Conservation (phyloP, 2,113 vertebrate species). For the Terrapene triunguis region DNA sequence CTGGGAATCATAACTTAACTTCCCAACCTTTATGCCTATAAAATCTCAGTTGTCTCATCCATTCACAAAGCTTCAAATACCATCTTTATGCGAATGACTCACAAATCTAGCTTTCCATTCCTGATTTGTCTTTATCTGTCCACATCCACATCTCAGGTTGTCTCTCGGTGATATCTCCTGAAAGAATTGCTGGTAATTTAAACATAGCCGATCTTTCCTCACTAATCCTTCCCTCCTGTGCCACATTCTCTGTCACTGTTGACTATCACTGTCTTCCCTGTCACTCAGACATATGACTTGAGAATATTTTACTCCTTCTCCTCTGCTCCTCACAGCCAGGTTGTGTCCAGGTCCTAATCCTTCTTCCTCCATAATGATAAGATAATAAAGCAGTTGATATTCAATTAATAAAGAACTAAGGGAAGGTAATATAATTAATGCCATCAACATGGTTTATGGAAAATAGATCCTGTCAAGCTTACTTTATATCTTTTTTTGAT, state of each 20-base stretch:
- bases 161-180: neutral
- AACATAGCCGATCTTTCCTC: neutral
- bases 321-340: neutral
- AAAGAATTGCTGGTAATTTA: neutral
- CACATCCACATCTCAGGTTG: rapidly evolving
- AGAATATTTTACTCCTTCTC: neutral
- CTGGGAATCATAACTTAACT: rapidly evolving
- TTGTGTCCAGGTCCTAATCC: neutral
- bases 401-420: neutral
- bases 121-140: neutral
- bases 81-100: no score
- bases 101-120: neutral
- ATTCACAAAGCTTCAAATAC: neutral
- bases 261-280: neutral
- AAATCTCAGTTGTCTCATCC: neutral
- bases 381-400: neutral
- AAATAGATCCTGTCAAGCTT: neutral
- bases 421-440: neutral
- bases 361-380: neutral
- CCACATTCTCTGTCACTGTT: neutral
- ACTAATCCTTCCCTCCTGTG: neutral
- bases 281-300: neutral
- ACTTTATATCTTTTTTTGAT: neutral
- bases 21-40: neutral
- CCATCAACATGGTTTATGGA: neutral